Base-by-base conservation (phyloP, 1,140 invertebrate genomes). In the Drosophila rufa region DNA sequence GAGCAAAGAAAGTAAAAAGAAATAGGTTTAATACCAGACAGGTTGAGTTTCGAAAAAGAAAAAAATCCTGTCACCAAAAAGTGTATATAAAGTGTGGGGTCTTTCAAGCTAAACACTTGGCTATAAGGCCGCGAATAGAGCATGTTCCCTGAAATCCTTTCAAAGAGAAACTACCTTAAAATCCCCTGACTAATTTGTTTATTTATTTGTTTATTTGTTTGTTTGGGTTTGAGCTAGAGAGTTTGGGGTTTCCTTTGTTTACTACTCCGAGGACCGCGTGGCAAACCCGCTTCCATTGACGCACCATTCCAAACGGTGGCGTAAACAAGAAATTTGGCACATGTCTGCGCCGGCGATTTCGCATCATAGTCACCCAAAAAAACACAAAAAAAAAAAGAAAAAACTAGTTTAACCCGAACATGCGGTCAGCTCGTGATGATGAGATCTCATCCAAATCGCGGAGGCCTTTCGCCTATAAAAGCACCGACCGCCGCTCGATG, bases 281-380 rank as follows among this genome's bases (percentile, higher is more conserved):
- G 66, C 69, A 47, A 70, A 33, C 43, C 27, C 25, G 42, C 33
- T 51, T 46, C 46, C 53, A 74, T 74, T 73, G 70, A 74, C 70
- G 68, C 48, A 53, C 68, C 38, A 30, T 19, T 5, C 38, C 33
- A 55, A 55, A 22, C 46, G 27, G n/a, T 36, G 46, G 66, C 46
- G 69, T 71, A 71, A 73, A 73, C 69, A 73, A 73, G 43, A 71
- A 27, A 84, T 85, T 85, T 81, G 74, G 64, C 74, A 27, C 48
- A 65, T 30, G 74, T 71, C 58, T 67, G 70, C 42, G 42, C 43
- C 19, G 55, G 43, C 19, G 43, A 68, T 53, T 77, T 77, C 59
- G 64, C 48, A 77, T 76, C 50, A 76, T 43, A 76, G 61, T 9
- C 27, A 25, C 19, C 42, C 38, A 27, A 42, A 43, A 22, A 36